Evolutionary conservation across 2,113 vertebrate species (phyloP).

Genomic region (Amphilophus citrinellus): DNA sequence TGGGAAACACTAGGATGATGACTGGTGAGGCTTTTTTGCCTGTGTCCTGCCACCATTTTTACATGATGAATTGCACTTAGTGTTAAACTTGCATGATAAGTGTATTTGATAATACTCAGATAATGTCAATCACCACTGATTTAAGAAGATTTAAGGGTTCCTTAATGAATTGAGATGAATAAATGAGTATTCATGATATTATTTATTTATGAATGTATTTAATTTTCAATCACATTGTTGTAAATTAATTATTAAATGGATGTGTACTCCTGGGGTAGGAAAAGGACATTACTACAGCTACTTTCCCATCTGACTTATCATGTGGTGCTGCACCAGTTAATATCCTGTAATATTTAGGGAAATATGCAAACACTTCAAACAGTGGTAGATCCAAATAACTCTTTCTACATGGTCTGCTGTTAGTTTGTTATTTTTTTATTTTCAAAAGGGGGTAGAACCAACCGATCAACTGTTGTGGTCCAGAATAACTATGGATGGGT

Average conservation of each 20-base stretch:
- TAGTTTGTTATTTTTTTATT: neutral
- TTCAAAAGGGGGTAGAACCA: neutral
- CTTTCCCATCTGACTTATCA: neutral
- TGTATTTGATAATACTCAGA: neutral
- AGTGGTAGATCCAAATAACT: neutral
- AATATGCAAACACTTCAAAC: neutral
- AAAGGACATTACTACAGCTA: neutral
- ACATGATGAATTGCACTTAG: neutral
- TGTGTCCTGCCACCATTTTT: conserved; percentile 2
- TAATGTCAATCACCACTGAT: neutral
- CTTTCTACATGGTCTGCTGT: neutral
- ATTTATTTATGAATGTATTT: conserved; percentile 18
- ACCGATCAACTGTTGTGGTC: neutral
- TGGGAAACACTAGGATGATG: conserved; percentile 29
- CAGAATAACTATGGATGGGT: conserved; percentile 2
- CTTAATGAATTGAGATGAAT: neutral
- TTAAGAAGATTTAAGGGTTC: neutral
- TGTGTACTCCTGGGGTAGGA: neutral
- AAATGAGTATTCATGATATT: neutral
- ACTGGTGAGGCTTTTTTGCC: conserved; percentile 5
- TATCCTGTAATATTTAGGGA: neutral
- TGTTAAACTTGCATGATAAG: neutral
- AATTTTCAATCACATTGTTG: neutral
- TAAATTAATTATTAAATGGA: neutral
- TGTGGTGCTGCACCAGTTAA: neutral